Percentiles rank a stretch among this genome's conserved stretches.
These are phyloP conservation scores for Neosilurus hyrtlii DNA, from an alignment of 2,797 vertebrate genomes.

Conservation along the genomic window DNA sequence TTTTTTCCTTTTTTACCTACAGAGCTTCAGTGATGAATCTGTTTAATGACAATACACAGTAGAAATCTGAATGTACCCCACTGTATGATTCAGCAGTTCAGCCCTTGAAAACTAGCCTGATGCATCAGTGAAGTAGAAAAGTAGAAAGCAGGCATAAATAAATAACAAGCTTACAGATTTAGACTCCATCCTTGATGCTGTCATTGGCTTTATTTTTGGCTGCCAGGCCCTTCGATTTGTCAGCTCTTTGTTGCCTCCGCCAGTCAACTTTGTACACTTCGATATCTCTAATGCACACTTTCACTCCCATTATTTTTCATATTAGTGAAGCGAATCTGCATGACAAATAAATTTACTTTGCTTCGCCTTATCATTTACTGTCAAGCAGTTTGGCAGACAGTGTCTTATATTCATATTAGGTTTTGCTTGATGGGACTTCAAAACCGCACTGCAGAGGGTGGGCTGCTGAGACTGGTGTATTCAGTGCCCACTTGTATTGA, in stretches of 20 bases:
- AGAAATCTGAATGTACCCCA: neutral
- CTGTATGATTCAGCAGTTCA: neutral
- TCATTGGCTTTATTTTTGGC: slow-evolving; percentile 43
- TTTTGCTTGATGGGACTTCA: slow-evolving; percentile 19
- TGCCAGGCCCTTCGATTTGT: slow-evolving; percentile 8
- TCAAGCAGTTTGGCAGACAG: slow-evolving; percentile 24
- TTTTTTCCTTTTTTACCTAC: neutral
- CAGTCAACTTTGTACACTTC: slow-evolving; percentile 6
- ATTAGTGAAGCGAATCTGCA: slow-evolving; percentile 16
- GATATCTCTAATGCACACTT: slow-evolving; percentile 4
- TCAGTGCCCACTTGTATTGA: neutral
- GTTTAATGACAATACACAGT: neutral
- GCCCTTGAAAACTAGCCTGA: neutral
- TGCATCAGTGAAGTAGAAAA: neutral
- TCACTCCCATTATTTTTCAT: neutral
- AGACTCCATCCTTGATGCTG: slow-evolving; percentile 28
- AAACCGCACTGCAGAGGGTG: neutral
- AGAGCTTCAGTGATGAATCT: neutral
- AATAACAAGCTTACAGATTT: slow-evolving; percentile 21
- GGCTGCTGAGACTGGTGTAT: slow-evolving; percentile 18
- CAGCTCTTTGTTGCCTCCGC: slow-evolving; percentile 18
- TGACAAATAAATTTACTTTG: slow-evolving; percentile 37
- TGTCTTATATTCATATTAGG: slow-evolving; percentile 32
- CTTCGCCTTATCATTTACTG: slow-evolving; percentile 23
- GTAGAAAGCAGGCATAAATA: neutral